A percentile compares a stretch with the other conserved stretches of the same genome.
phyloP scores from a whole-genome alignment of 1,140 invertebrate genomes.

The Pteromalus puparum region DNA sequence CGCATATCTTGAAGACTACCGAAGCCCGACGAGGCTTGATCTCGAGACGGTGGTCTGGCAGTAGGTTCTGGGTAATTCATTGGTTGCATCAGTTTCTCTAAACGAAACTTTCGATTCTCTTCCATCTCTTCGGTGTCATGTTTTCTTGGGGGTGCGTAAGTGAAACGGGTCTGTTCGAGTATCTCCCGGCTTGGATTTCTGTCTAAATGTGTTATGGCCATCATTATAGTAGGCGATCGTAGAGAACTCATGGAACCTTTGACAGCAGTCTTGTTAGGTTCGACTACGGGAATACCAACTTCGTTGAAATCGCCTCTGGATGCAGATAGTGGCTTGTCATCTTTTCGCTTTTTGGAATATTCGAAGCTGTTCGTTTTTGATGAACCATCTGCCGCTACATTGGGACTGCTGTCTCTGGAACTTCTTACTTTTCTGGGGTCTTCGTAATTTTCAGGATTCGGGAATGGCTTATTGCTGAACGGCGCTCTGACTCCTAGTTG shows the following conservation, averaged over 20 bases:
- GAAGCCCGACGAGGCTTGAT: constrained; percentile 66
- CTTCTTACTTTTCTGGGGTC: constrained; percentile 55
- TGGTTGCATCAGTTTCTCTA: constrained; percentile 51
- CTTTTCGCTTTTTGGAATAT: constrained; percentile 43
- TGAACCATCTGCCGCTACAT: constrained; percentile 47
- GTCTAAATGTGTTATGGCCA: constrained; percentile 49
- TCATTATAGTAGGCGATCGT: constrained; percentile 55
- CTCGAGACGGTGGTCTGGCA: constrained; percentile 60
- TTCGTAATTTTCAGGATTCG: constrained; percentile 66
- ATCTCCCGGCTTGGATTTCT: constrained; percentile 35
- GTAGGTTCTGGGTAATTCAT: constrained; percentile 52
- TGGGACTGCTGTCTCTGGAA: constrained; percentile 31
- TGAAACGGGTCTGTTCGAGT: background rate
- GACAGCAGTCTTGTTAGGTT: constrained; percentile 48
- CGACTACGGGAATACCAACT: constrained; percentile 69
- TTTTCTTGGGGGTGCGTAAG: background rate
- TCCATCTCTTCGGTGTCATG: constrained; percentile 16
- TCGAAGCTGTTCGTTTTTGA: constrained; percentile 59
- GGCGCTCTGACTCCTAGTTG: background rate
- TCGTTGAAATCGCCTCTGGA: constrained; percentile 70
- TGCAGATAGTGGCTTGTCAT: constrained; percentile 35
- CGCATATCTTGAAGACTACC: constrained; percentile 64
- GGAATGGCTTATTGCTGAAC: constrained; percentile 50
- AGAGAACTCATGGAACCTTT: constrained; percentile 46
- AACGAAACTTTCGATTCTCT: constrained; percentile 46